Evolutionary conservation across 1,140 invertebrate genomes (phyloP), one percentile per base, ranked within the genome.

Genomic region (Pachyrhynchus sulphureomaculatus): DNA sequence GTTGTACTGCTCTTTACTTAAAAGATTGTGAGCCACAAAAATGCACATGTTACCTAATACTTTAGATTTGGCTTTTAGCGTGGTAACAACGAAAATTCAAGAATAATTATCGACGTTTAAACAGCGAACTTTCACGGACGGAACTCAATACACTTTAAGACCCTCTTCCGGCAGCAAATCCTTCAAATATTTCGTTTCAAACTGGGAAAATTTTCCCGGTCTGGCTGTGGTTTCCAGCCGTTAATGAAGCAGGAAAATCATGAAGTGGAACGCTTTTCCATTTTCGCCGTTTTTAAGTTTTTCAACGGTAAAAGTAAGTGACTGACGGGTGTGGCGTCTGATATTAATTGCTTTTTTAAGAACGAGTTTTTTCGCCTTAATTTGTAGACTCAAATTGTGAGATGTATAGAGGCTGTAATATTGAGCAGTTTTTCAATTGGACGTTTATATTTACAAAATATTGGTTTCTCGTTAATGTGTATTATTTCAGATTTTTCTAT

Each of bases 211-310:
- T 24, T 51, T 44, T 21, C 34, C 21, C 17, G 42, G 23, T 39
- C 37, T 44, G 6, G n/a, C 26, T 55, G 51, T 23, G 51, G 51
- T 42, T 55, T 39, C 20, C 42, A 56, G 18, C 24, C 60, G 60
- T 62, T 62, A 62, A 62, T 62, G 60, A 62, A 56, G 60, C 60
- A 42, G 52, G 60, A 62, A 62, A 62, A 55, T 62, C 60, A 62
- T 56, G 51, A 56, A 62, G 60, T 56, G 60, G 53, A 62, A 62
- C 44, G 42, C 53, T 55, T 62, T 62, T 61, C 26, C 49, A 52
- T 61, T 61, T 61, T 61, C 21, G 26, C 44, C 44, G 32, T 58
- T 58, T 58, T 58, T 49, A 51, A 60, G 36, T 42, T 26, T 36
- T 52, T 60, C 33, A 42, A 17, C 48, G 18, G 20, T 29, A 41